These are phyloP conservation scores for Hypanus sabinus DNA, from an alignment of 2,113 vertebrate genomes.

Conservation along the genomic window DNA sequence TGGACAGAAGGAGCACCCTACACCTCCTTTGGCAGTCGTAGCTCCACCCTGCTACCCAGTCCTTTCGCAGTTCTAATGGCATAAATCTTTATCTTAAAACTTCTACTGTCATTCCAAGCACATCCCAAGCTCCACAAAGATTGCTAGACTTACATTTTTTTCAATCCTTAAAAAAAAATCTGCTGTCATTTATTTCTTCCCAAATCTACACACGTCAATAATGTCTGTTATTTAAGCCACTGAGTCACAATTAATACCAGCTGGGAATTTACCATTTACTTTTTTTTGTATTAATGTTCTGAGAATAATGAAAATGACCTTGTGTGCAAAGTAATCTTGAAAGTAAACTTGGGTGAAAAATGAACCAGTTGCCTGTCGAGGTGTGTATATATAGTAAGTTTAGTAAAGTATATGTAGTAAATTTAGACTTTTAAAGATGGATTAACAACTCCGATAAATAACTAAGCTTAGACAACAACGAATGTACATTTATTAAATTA, in stretches of 20 bases:
- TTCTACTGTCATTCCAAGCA: not conserved
- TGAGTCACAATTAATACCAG: not conserved
- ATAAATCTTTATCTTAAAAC: not conserved
- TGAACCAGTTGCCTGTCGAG: not conserved
- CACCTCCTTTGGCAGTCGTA: too few relatives aligned
- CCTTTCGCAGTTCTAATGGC: not conserved
- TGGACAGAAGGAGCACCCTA: too few relatives aligned
- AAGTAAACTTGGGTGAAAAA: not conserved
- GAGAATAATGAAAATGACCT: not conserved
- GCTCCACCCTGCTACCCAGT: too few relatives aligned
- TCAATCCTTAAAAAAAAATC: not conserved
- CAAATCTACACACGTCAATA: not conserved
- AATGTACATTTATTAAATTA: not conserved
- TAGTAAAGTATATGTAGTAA: not conserved
- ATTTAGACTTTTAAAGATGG: not conserved
- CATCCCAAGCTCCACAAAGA: not conserved
- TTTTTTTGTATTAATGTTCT: not conserved
- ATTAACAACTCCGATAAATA: not conserved
- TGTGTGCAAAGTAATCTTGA: not conserved
- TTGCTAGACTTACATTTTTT: not conserved
- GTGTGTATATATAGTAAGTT: not conserved
- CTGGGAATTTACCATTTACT: not conserved
- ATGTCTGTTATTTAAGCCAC: not conserved
- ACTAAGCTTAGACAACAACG: not conserved
- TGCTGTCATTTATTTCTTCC: not conserved